Evolutionary conservation across 2,797 vertebrate species (phyloP), one percentile per base, ranked within the genome.

Genomic region (Spinibarbus caldwelli): DNA sequence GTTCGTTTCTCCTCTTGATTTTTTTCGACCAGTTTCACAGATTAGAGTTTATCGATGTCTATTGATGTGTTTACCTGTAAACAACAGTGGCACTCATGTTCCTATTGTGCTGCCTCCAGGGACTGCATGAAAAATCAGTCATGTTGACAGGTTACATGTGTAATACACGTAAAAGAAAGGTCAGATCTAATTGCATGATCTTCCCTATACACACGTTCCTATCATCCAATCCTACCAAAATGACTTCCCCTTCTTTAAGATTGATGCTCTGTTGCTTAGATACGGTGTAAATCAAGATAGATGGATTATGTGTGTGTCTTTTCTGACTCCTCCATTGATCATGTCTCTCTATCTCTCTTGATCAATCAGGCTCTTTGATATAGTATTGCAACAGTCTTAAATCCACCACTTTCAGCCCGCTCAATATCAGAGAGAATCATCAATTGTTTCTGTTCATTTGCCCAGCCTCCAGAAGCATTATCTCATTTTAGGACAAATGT

Each of bases 291-390:
- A 66, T 89, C 88, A 70, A 73, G 82, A 64, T 47, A 86, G 84
- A 88, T 86, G 84, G 87, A 89, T n/a, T n/a, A n/a, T 89, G 76
- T 21, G 76, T 87, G 82, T 70, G 84, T 86, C 87, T 89, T 73
- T 59, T 81, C 66, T 87, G 89, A 89, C 84, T 88, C 82, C 29
- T 66, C 67, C 85, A 88, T 89, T 88, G 89, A 90, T 90, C 87
- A 85, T 75, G 45, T 72, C 76, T 86, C 34, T 62, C 66, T 83
- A n/a, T n/a, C 19, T 82, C 9, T 82, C 17, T 71, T 75, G 83
- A 87, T 90, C 88, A 89, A 86, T 88, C 85, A 66, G 71, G 29
- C 4, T 1, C 59, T 88, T 87, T 88, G 84, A 86, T 88, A 84
- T 73, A 71, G 75, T 87, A 88, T 87, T 83, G 81, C 84, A 78